A percentile compares a stretch with the other conserved stretches of the same genome.
These are phyloP conservation scores for Carduelis carduelis DNA, from an alignment of 2,797 vertebrate species.

Conservation along the genomic window DNA sequence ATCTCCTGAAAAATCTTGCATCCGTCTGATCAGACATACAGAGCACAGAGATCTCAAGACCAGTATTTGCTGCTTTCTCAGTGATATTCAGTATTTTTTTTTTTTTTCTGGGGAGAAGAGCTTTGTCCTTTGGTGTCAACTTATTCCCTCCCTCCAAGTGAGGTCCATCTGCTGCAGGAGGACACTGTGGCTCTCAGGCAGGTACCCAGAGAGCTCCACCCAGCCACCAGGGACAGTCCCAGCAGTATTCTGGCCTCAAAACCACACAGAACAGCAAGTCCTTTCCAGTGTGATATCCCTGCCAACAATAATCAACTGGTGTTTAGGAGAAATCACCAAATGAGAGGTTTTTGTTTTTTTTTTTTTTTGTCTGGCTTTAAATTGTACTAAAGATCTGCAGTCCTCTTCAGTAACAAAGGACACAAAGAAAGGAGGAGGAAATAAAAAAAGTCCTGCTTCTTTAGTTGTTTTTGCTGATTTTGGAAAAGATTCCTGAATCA, in stretches of 20 bases:
- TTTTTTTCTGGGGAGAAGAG: not conserved
- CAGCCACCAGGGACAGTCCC: not conserved
- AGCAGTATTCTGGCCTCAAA: conserved; percentile 18
- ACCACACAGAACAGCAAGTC: conserved; percentile 26
- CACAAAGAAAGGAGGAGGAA: not conserved
- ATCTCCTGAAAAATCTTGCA: not conserved
- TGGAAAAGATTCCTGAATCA: conserved; percentile 44
- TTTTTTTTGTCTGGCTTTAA: conserved; percentile 16
- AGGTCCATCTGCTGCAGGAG: not conserved
- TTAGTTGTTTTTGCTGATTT: conserved; percentile 12
- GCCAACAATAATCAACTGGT: conserved; percentile 52
- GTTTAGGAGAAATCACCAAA: conserved; percentile 32
- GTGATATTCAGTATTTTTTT: not conserved
- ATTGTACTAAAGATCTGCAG: conserved; percentile 26
- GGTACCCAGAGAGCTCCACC: not conserved
- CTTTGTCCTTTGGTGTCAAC: not conserved
- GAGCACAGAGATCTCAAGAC: not conserved
- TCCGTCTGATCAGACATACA: not conserved
- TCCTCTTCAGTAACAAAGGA: conserved; percentile 20
- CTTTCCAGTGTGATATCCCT: conserved; percentile 19
- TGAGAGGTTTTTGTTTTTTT: accelerated
- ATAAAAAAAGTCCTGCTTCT: not conserved
- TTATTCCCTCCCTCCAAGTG: not conserved
- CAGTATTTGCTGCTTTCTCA: not conserved
- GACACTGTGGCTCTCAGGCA: not conserved